Evolutionary conservation across 2,797 vertebrate species (phyloP).

Genomic region (Sebastes vulpes): DNA sequence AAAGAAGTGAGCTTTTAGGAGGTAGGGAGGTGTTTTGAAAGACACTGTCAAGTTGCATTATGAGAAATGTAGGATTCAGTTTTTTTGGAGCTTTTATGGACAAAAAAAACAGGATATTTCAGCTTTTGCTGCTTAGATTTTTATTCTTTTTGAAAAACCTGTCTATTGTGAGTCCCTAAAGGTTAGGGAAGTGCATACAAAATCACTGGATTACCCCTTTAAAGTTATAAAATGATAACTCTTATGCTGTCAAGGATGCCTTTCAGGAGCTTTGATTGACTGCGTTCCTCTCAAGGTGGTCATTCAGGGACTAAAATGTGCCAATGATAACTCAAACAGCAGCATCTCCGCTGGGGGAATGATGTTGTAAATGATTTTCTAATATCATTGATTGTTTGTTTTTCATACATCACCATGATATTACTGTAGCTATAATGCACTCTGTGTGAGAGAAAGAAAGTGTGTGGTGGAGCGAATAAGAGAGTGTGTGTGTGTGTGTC

Average conservation of each 20-base stretch:
- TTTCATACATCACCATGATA: background rate
- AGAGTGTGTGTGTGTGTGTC: constrained; percentile 1
- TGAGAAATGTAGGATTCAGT: too few species aligned
- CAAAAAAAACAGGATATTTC: background rate
- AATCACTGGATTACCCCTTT: background rate
- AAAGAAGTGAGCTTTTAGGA: background rate
- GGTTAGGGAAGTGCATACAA: background rate
- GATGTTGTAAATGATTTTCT: constrained; percentile 2
- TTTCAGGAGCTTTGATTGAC: constrained; percentile 35
- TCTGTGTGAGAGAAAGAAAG: background rate
- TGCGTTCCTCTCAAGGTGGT: constrained; percentile 17
- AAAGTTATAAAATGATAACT: background rate
- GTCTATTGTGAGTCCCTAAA: background rate
- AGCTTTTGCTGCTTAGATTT: background rate
- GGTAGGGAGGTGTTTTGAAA: background rate
- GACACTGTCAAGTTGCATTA: too few species aligned
- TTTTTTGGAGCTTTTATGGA: background rate
- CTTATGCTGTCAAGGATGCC: background rate
- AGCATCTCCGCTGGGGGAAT: background rate
- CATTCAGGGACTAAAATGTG: constrained; percentile 15
- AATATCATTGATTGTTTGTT: background rate
- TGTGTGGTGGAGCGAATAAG: background rate
- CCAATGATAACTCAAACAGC: constrained; percentile 18
- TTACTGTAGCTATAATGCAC: background rate
- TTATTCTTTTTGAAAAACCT: background rate